These are phyloP conservation scores for Amaurobius ferox DNA, from an alignment of 2,888 invertebrate species.

Conservation along the genomic window DNA sequence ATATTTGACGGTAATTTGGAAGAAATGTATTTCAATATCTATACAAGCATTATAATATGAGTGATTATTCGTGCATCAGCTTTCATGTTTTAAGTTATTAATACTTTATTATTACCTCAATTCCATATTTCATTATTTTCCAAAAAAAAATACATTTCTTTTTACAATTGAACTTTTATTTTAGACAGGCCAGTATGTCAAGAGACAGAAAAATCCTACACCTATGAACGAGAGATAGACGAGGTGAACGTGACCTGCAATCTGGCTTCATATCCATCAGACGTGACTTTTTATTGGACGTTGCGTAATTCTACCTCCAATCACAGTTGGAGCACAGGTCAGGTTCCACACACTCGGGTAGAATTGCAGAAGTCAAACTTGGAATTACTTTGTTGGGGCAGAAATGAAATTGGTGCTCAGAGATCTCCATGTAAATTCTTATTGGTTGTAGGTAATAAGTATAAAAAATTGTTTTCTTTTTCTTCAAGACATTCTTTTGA, in stretches of 20 bases:
- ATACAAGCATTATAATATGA: too few species aligned
- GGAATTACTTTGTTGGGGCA: constrained; percentile 73
- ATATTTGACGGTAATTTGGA: too few species aligned
- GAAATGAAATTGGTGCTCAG: constrained; percentile 48
- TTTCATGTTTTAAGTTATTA: too few species aligned
- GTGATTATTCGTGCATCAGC: too few species aligned
- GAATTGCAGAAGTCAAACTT: constrained; percentile 43
- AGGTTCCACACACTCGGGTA: constrained; percentile 31
- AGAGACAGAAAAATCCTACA: constrained; percentile 25
- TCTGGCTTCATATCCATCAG: constrained; percentile 31
- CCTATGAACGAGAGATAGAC: background rate
- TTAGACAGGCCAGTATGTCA: constrained; percentile 51
- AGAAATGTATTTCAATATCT: too few species aligned
- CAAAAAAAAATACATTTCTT: too few species aligned
- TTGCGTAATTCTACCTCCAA: constrained; percentile 53
- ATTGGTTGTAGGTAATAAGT: constrained; percentile 8
- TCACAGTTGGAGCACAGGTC: constrained; percentile 50
- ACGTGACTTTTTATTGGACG: constrained; percentile 67
- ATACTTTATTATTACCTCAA: too few species aligned
- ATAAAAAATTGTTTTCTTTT: background rate
- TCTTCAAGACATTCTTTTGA: background rate
- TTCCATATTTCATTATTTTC: too few species aligned
- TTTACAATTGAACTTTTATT: too few species aligned
- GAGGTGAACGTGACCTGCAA: constrained; percentile 61
- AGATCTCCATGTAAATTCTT: constrained; percentile 23